phyloP scores from a whole-genome alignment of 2,888 invertebrate genomes.

The Teinopalpus imperialis region DNA sequence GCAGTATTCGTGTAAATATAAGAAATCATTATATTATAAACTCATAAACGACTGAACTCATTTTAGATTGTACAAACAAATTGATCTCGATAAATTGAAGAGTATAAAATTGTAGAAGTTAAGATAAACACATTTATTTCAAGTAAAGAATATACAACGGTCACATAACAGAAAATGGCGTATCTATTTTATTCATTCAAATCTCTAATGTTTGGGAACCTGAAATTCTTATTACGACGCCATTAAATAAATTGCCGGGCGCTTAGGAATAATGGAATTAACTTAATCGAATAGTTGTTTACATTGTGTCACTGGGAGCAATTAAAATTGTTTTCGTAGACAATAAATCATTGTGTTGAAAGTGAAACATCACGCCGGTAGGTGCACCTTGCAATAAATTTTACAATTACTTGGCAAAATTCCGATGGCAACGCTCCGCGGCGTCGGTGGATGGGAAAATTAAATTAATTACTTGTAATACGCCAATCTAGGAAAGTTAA shows the following conservation, averaged over 20 bases:
- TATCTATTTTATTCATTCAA: constrained; percentile 4
- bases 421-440: constrained; percentile 59
- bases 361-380: constrained; percentile 77
- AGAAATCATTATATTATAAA: no score
- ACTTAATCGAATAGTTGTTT: constrained; percentile 82
- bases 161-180: not conserved
- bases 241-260: constrained; percentile 69
- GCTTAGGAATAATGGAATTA: constrained; percentile 72
- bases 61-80: no score
- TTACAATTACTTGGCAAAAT: constrained; percentile 74
- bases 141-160: not conserved
- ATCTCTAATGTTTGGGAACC: constrained; percentile 14
- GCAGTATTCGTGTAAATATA: no score
- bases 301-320: constrained; percentile 78
- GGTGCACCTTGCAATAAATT: constrained; percentile 80
- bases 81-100: no score
- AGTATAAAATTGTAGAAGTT: no score
- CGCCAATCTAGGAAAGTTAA: constrained; percentile 32
- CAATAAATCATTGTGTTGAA: constrained; percentile 78
- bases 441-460: constrained; percentile 58
- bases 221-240: constrained; percentile 45
- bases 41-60: no score
- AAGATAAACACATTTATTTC: no score
- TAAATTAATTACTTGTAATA: constrained; percentile 62
- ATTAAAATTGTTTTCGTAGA: constrained; percentile 79